Conservation (phyloP, 2,888 invertebrate species). For the Galerucella nymphaeae region DNA sequence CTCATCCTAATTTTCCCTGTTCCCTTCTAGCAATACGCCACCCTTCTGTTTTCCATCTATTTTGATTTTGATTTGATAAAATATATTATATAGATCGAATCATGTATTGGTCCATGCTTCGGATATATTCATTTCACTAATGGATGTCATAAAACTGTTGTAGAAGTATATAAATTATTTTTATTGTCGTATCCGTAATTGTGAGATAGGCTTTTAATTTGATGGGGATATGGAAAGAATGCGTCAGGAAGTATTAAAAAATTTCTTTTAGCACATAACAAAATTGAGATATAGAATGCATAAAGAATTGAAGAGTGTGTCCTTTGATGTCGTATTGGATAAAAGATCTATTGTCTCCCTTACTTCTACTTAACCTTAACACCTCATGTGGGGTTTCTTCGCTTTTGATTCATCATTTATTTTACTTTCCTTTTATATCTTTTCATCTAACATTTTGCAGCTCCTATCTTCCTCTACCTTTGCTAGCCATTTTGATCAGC, state of each 20-base stretch:
- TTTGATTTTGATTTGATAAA: conserved; percentile 58
- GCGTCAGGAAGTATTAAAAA: background rate
- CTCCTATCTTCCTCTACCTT: too few relatives aligned
- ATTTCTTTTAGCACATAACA: background rate
- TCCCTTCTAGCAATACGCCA: conserved; percentile 47
- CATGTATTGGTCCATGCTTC: conserved; percentile 51
- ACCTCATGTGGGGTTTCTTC: too few relatives aligned
- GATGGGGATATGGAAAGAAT: background rate
- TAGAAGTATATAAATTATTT: conserved; percentile 10
- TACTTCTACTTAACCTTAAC: too few relatives aligned
- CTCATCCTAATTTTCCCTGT: conserved; percentile 47
- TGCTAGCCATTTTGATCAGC: too few relatives aligned
- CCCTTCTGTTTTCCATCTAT: conserved; percentile 57
- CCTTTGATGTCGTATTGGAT: too few relatives aligned
- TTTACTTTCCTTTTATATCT: too few relatives aligned
- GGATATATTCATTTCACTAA: conserved; percentile 10
- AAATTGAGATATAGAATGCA: too few relatives aligned
- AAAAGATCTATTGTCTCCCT: too few relatives aligned
- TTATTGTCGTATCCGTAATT: conserved; percentile 3
- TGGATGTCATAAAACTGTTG: background rate
- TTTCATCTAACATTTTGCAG: too few relatives aligned
- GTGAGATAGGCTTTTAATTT: conserved; percentile 1
- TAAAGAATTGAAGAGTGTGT: too few relatives aligned
- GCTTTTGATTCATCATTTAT: too few relatives aligned
- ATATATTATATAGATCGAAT: conserved; percentile 35